Conservation (phyloP, 2,797 vertebrate genomes). For the Lerista edwardsae region DNA sequence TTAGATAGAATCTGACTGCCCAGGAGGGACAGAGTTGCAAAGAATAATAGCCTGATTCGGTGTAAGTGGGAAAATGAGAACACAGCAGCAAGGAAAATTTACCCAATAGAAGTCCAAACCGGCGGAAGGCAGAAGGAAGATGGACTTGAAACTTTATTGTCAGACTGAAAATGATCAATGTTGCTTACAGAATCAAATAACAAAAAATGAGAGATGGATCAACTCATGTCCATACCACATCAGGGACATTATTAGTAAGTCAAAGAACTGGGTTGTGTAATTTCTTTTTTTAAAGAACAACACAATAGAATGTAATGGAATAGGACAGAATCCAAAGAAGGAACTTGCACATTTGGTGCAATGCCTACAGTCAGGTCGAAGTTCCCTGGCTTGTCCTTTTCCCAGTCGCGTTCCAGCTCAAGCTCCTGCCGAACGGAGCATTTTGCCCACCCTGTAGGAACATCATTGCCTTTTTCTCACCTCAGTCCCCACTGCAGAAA, state of each 20-base stretch:
- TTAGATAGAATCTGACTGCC: constrained; percentile 39
- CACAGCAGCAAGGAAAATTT: constrained; percentile 46
- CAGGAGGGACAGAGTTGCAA: constrained; percentile 49
- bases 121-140: constrained; percentile 8
- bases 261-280: neutral
- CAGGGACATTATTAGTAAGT: neutral
- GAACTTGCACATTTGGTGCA: neutral
- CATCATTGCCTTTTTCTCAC: too few relatives aligned
- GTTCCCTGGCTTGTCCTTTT: too few relatives aligned
- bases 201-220: neutral
- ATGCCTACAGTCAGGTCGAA: neutral
- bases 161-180: neutral
- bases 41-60: constrained; percentile 57
- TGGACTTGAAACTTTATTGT: neutral
- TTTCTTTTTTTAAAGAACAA: neutral
- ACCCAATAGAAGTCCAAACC: constrained; percentile 58
- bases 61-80: constrained; percentile 61
- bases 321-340: neutral
- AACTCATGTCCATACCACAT: neutral
- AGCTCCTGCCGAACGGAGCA: too few relatives aligned
- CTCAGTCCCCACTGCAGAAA: too few relatives aligned
- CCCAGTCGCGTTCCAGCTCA: too few relatives aligned
- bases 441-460: too few relatives aligned
- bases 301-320: neutral
- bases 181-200: neutral